Conservation (phyloP, 2,113 vertebrate species). For the Xiphias gladius region DNA sequence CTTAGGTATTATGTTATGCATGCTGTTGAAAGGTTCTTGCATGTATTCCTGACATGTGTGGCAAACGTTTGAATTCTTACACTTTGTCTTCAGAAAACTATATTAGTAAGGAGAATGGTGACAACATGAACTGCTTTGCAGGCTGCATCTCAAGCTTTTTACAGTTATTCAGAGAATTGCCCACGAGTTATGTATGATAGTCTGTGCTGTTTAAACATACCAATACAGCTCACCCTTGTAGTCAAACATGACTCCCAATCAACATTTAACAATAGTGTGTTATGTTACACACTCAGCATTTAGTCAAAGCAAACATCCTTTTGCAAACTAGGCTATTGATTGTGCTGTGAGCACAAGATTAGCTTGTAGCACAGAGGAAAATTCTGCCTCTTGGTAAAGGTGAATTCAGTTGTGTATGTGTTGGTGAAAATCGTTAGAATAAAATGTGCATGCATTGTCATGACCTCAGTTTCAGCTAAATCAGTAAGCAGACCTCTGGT, state of each 20-base stretch:
- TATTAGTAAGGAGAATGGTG: not conserved
- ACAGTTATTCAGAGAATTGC: not conserved
- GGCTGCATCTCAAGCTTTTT: not conserved
- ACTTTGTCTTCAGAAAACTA: not conserved
- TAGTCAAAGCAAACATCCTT: conserved; percentile 57
- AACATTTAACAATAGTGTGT: conserved; percentile 33
- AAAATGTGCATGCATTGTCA: not conserved
- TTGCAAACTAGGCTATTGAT: conserved; percentile 60
- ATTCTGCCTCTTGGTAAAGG: not conserved
- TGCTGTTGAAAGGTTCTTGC: not conserved
- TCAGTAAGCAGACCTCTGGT: conserved; percentile 5
- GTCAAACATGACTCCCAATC: conserved; percentile 30
- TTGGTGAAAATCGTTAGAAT: not conserved
- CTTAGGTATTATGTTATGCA: not conserved
- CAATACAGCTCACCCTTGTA: conserved; percentile 7
- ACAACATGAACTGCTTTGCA: not conserved
- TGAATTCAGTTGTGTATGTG: not conserved
- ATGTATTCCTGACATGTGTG: not conserved
- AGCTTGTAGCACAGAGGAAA: conserved; percentile 20
- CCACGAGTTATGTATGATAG: not conserved
- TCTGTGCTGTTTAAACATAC: conserved; percentile 16
- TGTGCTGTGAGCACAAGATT: conserved; percentile 54
- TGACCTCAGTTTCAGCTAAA: conserved; percentile 4
- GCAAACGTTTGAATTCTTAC: not conserved
- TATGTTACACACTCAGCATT: conserved; percentile 47